Conservation (phyloP, 2,113 vertebrate genomes). For the Rhizomys pruinosus region DNA sequence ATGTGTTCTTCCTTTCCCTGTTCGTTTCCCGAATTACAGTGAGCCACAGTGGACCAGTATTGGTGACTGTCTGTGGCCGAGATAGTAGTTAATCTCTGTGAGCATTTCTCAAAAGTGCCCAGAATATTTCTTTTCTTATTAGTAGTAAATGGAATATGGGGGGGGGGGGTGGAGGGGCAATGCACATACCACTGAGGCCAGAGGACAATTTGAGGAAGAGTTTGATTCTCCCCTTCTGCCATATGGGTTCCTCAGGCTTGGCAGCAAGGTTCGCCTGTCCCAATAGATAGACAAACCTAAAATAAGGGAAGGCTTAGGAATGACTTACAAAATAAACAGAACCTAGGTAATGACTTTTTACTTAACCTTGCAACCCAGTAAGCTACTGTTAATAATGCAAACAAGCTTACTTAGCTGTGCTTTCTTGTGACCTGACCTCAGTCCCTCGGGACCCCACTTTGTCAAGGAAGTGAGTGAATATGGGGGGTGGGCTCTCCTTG, state of each 20-base stretch:
- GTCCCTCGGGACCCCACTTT: too few relatives aligned
- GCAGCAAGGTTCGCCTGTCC: not conserved
- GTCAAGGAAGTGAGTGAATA: too few relatives aligned
- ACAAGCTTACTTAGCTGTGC: too few relatives aligned
- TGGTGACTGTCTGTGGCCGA: not conserved
- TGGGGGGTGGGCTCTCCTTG: too few relatives aligned
- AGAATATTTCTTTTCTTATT: not conserved
- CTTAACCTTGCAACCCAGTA: too few relatives aligned
- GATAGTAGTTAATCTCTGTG: not conserved
- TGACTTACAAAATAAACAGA: too few relatives aligned
- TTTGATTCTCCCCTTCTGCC: not conserved
- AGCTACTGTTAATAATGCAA: too few relatives aligned
- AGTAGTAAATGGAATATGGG: not conserved
- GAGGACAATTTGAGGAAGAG: too few relatives aligned
- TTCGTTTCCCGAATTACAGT: not conserved
- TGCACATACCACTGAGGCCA: not conserved
- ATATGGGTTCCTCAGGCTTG: not conserved
- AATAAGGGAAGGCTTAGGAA: not conserved
- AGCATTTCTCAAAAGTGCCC: not conserved
- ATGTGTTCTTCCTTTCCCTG: not conserved
- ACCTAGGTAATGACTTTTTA: too few relatives aligned
- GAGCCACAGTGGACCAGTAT: not conserved
- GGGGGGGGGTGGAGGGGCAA: too few relatives aligned
- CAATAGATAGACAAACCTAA: not conserved
- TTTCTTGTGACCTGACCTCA: too few relatives aligned